Evolutionary conservation across 2,797 vertebrate species (phyloP).

Genomic region (Muraenolepis orangiensis): DNA sequence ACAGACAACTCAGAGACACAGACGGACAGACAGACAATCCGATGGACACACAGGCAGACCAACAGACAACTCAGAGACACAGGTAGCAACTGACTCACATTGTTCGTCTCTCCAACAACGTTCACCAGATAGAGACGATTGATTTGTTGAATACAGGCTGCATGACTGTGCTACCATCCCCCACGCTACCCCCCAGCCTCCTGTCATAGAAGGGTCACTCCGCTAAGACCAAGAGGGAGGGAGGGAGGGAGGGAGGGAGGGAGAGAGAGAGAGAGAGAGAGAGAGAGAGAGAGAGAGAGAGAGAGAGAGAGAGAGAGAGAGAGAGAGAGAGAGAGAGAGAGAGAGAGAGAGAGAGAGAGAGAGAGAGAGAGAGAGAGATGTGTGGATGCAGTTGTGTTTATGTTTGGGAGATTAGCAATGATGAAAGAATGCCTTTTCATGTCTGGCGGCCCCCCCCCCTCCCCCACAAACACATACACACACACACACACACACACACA

Average conservation of each 20-base stretch:
- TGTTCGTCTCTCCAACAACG: constrained; percentile 13
- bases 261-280: constrained; percentile 46
- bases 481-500: constrained; percentile 10
- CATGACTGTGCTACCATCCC: constrained; percentile 27
- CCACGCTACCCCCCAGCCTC: constrained; percentile 47
- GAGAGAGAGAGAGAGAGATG: constrained; percentile 44
- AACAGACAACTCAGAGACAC: constrained; percentile 13
- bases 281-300: constrained; percentile 42
- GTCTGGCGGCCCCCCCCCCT: constrained; percentile 67
- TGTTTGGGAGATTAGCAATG: constrained; percentile 81
- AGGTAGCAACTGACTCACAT: constrained; percentile 11
- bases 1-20: constrained; percentile 15
- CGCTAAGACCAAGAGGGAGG: constrained; percentile 43
- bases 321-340: constrained; percentile 44
- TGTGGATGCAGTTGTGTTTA: constrained; percentile 76
- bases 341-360: constrained; percentile 41
- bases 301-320: constrained; percentile 42
- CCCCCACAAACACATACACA: constrained; percentile 33
- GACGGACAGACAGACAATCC: neutral
- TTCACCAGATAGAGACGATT: constrained; percentile 42
- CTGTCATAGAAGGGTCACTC: constrained; percentile 66
- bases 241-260: constrained; percentile 41
- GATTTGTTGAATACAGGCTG: constrained; percentile 56
- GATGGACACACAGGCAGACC: constrained; percentile 3
- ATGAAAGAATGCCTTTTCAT: constrained; percentile 82